These are phyloP conservation scores for Zaprionus lachaisei DNA, from an alignment of 1,140 invertebrate species.

Conservation along the genomic window DNA sequence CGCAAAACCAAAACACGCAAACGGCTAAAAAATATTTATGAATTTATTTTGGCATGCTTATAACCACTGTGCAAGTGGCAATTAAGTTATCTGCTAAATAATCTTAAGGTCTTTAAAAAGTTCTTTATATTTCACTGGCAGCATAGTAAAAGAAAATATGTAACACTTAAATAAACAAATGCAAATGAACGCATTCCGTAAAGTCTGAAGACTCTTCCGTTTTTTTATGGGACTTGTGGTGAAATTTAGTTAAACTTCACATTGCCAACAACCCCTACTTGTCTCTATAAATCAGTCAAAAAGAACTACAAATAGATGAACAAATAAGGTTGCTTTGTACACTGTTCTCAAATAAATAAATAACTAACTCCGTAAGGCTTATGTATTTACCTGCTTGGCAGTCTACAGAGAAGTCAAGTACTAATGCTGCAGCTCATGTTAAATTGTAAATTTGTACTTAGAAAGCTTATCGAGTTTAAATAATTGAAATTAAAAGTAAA, in stretches of 20 bases:
- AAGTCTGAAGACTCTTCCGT: too few species aligned
- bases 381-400: too few species aligned
- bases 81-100: conserved; percentile 9
- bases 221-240: too few species aligned
- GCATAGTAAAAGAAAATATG: background rate
- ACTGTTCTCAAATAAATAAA: background rate
- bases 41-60: conserved; percentile 52
- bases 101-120: conserved; percentile 1
- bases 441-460: background rate
- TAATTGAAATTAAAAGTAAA: background rate
- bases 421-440: background rate
- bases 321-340: too few species aligned
- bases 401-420: background rate
- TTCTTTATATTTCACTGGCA: conserved; percentile 13
- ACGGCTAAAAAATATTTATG: conserved; percentile 24
- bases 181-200: background rate
- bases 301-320: too few species aligned
- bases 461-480: background rate
- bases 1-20: conserved; percentile 14
- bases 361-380: too few species aligned
- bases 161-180: background rate
- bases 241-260: too few species aligned
- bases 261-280: too few species aligned
- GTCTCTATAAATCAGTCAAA: too few species aligned
- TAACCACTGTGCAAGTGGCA: conserved; percentile 9